A percentile compares a stretch with the other conserved stretches of the same genome.
Conservation (phyloP, 1,140 invertebrate species). For the Zaprionus ghesquierei region DNA sequence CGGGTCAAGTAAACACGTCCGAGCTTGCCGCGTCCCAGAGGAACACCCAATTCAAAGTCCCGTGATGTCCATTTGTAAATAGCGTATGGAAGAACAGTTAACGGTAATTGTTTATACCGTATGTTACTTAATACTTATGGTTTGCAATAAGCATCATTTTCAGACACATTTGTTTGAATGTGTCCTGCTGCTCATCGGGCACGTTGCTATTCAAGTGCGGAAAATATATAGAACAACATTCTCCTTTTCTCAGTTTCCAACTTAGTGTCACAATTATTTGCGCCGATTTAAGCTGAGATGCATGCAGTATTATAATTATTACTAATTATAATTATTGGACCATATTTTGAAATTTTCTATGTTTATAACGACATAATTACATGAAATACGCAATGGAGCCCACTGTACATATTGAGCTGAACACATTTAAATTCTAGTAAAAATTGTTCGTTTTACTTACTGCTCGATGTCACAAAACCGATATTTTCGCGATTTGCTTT, state of each 20-base stretch:
- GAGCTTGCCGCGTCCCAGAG: conserved; percentile 95
- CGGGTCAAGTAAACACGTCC: conserved; percentile 95
- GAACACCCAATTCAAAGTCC: conserved; percentile 93
- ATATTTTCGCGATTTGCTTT: no score
- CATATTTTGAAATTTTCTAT: no score
- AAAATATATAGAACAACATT: neutral
- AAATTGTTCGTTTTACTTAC: no score
- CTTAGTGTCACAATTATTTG: conserved; percentile 39
- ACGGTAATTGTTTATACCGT: neutral
- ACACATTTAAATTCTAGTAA: no score
- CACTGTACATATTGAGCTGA: no score
- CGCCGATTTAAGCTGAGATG: no score
- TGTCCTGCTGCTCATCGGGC: conserved; percentile 78
- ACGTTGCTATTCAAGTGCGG: conserved; percentile 60
- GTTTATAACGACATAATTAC: no score
- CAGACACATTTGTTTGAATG: conserved; percentile 72
- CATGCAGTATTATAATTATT: no score
- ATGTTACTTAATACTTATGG: conserved; percentile 59
- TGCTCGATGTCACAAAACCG: no score
- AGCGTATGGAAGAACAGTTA: neutral
- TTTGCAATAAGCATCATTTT: conserved; percentile 83
- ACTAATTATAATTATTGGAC: no score
- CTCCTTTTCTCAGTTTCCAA: neutral
- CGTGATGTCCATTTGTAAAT: conserved; percentile 89
- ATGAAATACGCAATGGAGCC: no score